Evolutionary conservation across 2,888 invertebrate species (phyloP), one percentile per base, ranked within the genome.

Genomic region (Pristionchus exspectatus): DNA sequence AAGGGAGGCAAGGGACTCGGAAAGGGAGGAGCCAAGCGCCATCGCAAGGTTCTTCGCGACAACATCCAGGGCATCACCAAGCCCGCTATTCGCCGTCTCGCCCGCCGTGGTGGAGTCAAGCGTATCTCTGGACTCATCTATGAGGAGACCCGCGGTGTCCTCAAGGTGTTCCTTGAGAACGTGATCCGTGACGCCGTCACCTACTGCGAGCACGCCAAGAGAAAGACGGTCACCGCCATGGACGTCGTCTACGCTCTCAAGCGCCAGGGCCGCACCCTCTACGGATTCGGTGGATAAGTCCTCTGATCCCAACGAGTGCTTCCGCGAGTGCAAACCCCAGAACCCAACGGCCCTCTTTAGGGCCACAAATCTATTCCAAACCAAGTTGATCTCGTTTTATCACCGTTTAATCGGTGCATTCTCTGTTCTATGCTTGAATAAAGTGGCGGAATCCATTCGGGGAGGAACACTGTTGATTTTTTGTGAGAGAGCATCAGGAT

Each of bases 211-310:
- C 97, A 97, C 95, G 97, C 97, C 63, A 97, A 97, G 95, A 96
- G 97, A 93, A 97, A 97, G 96, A 97, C 97, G 2, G 59, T 97
- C 63, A 97, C 97, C 0, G 97, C 97, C 18, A 97, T 97, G 97
- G 97, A 97, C 93, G 97, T 97, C 24, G 97, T 97, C 81, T 97
- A 97, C 94, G 97, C 97, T n/a, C 95, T 97, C 94, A 97, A 97
- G 95, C 96, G 97, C 87, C 97, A 97, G 95, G 97, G 97, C 9
- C 96, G 97, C 92, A 97, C 97, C 91, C 95, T 97, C 24, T 97
- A 97, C 95, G 97, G 97, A 90, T 93, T 93, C 92, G 93, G 93
- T 89, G 93, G 93, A 93, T 93, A 93, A 93, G 81, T 38, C 63
- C 38, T 33, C 74, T 38, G 38, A 38, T 38, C 38, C 38, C 38